These are phyloP conservation scores for Ferdinandea cuprea DNA, from an alignment of 2,888 invertebrate species.

Conservation along the genomic window DNA sequence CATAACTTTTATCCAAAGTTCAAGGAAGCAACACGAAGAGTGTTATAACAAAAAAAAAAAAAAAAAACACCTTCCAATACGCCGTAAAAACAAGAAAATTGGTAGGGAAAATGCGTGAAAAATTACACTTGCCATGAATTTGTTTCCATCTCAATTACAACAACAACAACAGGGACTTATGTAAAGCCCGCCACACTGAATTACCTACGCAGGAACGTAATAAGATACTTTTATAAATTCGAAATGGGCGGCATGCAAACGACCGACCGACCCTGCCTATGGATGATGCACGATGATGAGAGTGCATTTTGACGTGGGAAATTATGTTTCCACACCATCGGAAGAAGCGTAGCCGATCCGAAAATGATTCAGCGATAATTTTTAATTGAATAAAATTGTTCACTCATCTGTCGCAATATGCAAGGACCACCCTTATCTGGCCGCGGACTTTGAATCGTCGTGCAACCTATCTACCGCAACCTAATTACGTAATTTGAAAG, in stretches of 20 bases:
- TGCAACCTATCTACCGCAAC: not conserved
- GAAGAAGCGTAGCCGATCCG: constrained; percentile 50
- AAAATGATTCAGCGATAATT: constrained; percentile 61
- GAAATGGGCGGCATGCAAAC: constrained; percentile 68
- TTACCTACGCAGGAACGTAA: constrained; percentile 65
- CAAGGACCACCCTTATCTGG: constrained; percentile 11
- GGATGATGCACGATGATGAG: constrained; percentile 43
- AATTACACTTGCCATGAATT: constrained; percentile 63
- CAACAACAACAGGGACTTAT: constrained; percentile 33
- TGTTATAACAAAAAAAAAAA: no score
- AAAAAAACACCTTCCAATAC: constrained; percentile 7
- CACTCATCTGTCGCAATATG: constrained; percentile 34
- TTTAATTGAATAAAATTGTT: constrained; percentile 52
- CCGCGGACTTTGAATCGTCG: not conserved
- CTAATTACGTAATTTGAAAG: constrained; percentile 58
- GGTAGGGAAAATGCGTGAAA: constrained; percentile 63
- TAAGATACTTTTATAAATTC: constrained; percentile 63
- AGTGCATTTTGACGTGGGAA: constrained; percentile 68
- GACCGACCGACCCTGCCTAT: constrained; percentile 2
- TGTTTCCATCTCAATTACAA: constrained; percentile 60
- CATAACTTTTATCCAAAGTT: constrained; percentile 58
- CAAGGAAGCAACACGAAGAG: constrained; percentile 57
- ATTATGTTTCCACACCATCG: constrained; percentile 45
- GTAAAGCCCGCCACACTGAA: constrained; percentile 20
- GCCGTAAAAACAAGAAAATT: constrained; percentile 31